Base-by-base conservation (phyloP, 2,797 vertebrate genomes). In the Hipposideros larvatus region DNA sequence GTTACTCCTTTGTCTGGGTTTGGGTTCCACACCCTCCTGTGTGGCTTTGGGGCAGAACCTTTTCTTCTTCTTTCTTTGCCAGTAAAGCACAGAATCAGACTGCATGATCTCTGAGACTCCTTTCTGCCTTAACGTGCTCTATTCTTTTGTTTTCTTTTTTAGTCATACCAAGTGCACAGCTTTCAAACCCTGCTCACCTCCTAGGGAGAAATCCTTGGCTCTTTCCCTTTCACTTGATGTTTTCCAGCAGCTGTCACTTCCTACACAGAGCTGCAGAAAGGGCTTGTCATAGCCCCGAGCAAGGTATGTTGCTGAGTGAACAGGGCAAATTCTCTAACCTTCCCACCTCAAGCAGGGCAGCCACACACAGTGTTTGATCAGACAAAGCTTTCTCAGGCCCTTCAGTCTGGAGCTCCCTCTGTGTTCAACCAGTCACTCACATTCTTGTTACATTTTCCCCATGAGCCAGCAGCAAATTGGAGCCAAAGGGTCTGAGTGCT, bases 191-290 rank as follows among this genome's bases (percentile, higher is more conserved):
- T 70, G 22, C 28, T 90, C 34, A 65, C 24, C 85, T 95, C 51
- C 88, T 90, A 82, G 43, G 74, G 59, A 92, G 46, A 93, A 96
- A 71, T 63, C 51, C 73, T 90, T 9, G 1, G 34, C 73, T 89
- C 74, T 94, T 83, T 94, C 90, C 95, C 74, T 92, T 92, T 89
- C 9, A 59, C 24, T 65, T 94, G 95, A 83, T 85, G 85, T 93
- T 96, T 91, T 87, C 59, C 11, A 22, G 71, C 61, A 97, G 87
- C 95, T 96, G 96, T 95, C 96, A 97, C 66, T 96, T 96, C 66
- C 61, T 90, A 70, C 79, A n/a, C 59, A 46, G 55, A 94, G 41
- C 61, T 87, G 93, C 78, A 94, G 55, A 88, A 63, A 93, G 74
- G 82, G 53, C 66, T 90, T 91, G 93, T 96, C 87, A 96, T 89